Conservation (phyloP, 2,113 vertebrate species). For the Protobothrops flavoviridis region DNA sequence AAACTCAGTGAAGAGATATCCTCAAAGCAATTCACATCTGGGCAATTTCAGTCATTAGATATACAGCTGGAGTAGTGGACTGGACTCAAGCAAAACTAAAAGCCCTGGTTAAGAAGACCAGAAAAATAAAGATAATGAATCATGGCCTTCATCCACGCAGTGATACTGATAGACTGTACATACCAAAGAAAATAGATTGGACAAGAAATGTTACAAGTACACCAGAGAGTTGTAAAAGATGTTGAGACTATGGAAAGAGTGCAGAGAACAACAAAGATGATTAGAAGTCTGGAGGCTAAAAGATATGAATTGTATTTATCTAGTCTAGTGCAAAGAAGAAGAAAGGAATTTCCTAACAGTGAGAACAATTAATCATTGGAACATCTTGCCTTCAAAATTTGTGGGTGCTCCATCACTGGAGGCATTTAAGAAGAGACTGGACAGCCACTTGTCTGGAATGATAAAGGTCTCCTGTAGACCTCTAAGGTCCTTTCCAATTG, state of each 20-base stretch:
- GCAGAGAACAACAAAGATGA: too few species aligned
- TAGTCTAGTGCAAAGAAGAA: too few species aligned
- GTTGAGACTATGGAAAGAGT: too few species aligned
- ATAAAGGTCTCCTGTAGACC: not conserved
- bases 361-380: too few species aligned
- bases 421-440: too few species aligned
- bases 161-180: not conserved
- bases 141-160: not conserved
- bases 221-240: not conserved
- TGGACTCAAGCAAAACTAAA: not conserved
- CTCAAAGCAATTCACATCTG: not conserved
- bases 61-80: not conserved
- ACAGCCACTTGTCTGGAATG: not conserved
- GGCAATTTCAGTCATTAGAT: not conserved
- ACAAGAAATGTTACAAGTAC: not conserved
- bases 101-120: not conserved
- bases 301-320: too few species aligned
- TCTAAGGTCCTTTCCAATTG: not conserved
- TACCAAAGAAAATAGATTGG: not conserved
- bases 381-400: not conserved
- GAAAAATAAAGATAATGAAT: not conserved
- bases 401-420: not conserved
- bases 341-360: too few species aligned
- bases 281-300: too few species aligned
- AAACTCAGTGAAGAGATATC: not conserved